Percentiles rank a stretch among this genome's conserved stretches.
Evolutionary conservation across 2,113 vertebrate genomes (phyloP).

Genomic region (Myocastor coypus): DNA sequence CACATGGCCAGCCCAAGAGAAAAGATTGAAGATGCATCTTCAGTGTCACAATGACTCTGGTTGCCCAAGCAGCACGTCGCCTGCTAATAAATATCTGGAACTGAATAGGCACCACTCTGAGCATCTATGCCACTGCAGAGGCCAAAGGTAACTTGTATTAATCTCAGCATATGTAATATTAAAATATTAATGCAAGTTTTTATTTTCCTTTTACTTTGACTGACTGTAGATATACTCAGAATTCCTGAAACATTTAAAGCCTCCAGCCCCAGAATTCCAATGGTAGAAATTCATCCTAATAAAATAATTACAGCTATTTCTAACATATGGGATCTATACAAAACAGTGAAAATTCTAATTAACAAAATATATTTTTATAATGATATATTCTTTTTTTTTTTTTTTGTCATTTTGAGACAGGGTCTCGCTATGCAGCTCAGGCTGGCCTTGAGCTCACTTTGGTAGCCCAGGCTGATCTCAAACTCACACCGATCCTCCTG

Average conservation of each 20-base stretch:
- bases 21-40: neutral
- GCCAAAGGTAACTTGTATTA: neutral
- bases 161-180: neutral
- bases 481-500: too few species aligned
- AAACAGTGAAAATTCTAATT: neutral
- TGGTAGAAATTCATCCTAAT: neutral
- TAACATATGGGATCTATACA: neutral
- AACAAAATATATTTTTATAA: neutral
- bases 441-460: too few species aligned
- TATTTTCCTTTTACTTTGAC: neutral
- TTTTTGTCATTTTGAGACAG: too few species aligned
- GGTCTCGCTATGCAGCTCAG: too few species aligned
- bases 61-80: neutral
- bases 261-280: neutral
- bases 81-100: neutral
- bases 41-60: neutral
- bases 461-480: too few species aligned
- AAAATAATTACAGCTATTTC: constrained; percentile 37
- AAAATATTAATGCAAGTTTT: neutral
- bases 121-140: neutral
- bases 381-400: constrained; percentile 52
- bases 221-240: neutral
- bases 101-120: neutral
- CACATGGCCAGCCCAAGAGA: neutral
- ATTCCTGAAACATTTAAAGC: constrained; percentile 40